A percentile compares a stretch with the other conserved stretches of the same genome.
These are phyloP conservation scores for Chirona hameri DNA, from an alignment of 2,888 invertebrate genomes.

Conservation along the genomic window DNA sequence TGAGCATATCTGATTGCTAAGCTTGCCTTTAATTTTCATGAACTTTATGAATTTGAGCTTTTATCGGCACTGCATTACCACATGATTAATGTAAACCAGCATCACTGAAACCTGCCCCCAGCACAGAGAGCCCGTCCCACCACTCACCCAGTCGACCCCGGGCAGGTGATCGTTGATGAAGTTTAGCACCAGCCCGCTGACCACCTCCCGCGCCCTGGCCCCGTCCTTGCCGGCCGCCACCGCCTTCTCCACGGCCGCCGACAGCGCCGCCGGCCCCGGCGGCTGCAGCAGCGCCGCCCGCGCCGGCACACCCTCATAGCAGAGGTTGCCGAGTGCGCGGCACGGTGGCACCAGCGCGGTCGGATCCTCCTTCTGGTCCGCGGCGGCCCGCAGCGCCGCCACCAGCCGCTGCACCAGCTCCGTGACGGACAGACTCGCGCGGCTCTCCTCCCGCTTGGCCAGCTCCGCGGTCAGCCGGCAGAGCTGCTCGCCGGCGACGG, in stretches of 20 bases:
- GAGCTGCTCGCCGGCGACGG: background rate
- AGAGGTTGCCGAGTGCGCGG: background rate
- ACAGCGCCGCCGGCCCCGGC: background rate
- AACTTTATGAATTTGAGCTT: too few relatives aligned
- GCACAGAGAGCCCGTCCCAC: background rate
- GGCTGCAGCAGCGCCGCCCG: background rate
- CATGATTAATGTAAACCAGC: background rate
- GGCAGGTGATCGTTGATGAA: background rate
- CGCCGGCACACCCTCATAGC: background rate
- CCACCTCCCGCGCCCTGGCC: background rate
- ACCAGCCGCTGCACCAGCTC: background rate
- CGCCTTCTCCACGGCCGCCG: background rate
- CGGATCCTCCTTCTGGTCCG: too few relatives aligned
- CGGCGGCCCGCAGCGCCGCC: background rate
- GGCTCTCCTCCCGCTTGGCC: background rate
- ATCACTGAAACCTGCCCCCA: background rate
- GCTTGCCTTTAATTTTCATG: too few relatives aligned
- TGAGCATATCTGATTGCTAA: background rate
- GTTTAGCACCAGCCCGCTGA: constrained; percentile 1
- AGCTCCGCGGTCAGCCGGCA: background rate
- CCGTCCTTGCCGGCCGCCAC: background rate
- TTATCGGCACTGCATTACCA: background rate
- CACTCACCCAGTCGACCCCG: background rate
- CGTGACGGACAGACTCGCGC: background rate
- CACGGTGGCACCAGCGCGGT: background rate